Base-by-base conservation (phyloP, 2,888 invertebrate species). In the Hypomecis punctinalis region DNA sequence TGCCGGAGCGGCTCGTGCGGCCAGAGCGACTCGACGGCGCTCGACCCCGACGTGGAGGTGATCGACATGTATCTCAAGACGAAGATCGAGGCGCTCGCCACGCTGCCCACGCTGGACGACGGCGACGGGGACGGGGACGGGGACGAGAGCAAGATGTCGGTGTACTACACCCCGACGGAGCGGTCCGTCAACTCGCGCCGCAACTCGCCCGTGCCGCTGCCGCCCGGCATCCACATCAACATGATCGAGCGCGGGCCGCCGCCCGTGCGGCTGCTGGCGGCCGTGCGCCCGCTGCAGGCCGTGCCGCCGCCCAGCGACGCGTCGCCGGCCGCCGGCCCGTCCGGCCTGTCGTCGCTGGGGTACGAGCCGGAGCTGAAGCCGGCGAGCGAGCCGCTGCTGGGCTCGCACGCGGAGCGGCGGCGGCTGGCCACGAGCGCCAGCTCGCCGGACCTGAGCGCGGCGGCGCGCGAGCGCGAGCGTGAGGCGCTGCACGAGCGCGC, bases 1-100 rank as follows among this genome's bases (percentile, higher is more conserved):
- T 99, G 99, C 83, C 96, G 98, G 43, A 97, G 96, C 73, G 97
- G 97, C 5, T 96, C 95, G 11, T 97, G 96, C 88, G 96, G 95
- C 5, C 93, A 95, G 39, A 96, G 96, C 72, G 97, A 97, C 82
- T 96, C 96, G 5, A 93, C 95, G 76, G 94, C 95, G 6, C 95
- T 96, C 87, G 95, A 96, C 73, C 93, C 94, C 3, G 96, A 96
- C 77, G 89, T 94, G 49, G 94, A 94, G 75, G 90, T 94, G 69
- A 90, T 95, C 70, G 95, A 96, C 81, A 94, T 94, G 81, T 96
- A 96, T 78, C 94, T 95, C 76, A 96, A 95, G 83, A 90, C 94
- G 47, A 95, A 95, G 81, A 94, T 95, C 65, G 94, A 95, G 76
- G 94, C 94, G 75, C 85, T 95, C 61, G 85, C 94, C n/a, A 88